Evolutionary conservation across 2,113 vertebrate species (phyloP).

Genomic region (Saguinus imperator): DNA sequence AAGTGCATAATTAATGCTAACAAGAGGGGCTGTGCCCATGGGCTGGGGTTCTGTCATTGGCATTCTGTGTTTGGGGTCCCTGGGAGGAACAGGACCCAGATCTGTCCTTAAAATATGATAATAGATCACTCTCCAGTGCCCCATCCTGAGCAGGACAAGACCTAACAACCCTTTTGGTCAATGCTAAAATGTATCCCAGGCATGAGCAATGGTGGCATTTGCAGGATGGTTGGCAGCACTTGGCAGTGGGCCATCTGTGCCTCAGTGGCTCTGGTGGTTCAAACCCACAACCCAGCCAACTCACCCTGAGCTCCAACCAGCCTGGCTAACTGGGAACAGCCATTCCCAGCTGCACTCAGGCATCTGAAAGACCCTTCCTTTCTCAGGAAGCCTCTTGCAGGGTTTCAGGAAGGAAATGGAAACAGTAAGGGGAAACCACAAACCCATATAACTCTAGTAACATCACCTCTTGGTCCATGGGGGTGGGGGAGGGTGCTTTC

Average conservation of each 20-base stretch:
- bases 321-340: not conserved
- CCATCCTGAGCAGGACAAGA: not conserved
- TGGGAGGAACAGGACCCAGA: not conserved
- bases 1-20: not conserved
- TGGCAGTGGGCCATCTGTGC: not conserved
- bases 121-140: no score
- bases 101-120: rapidly evolving
- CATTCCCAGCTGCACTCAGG: not conserved
- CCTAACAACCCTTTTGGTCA: rapidly evolving
- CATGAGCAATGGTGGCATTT: rapidly evolving
- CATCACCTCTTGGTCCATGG: no score
- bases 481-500: no score
- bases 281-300: not conserved
- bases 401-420: constrained; percentile 66
- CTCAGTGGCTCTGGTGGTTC: not conserved
- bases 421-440: constrained; percentile 47
- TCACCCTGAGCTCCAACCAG: not conserved
- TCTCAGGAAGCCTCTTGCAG: constrained; percentile 31
- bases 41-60: rapidly evolving
- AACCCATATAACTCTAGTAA: not conserved
- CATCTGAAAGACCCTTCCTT: constrained; percentile 41
- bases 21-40: not conserved
- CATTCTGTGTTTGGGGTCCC: not conserved
- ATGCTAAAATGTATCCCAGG: not conserved
- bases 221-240: not conserved